Conservation (phyloP, 2,888 invertebrate species). For the Phorcus lineatus region DNA sequence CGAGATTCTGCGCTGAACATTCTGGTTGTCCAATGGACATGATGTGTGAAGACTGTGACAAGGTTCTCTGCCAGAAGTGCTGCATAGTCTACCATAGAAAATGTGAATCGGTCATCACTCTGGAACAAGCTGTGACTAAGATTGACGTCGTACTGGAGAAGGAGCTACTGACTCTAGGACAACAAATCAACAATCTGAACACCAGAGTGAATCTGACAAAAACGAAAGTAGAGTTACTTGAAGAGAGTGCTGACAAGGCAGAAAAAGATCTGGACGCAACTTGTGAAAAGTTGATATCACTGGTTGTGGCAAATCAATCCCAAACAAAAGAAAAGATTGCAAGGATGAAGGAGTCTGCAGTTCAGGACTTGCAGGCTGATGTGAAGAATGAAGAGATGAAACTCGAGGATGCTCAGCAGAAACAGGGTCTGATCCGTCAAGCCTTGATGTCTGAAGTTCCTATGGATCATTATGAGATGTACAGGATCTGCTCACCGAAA, state of each 20-base stretch:
- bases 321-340: neutral
- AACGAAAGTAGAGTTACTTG: neutral
- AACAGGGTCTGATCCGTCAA: neutral
- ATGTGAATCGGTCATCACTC: neutral
- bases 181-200: neutral
- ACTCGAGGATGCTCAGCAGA: neutral
- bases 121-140: neutral
- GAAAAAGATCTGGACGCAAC: neutral
- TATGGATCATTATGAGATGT: constrained; percentile 2
- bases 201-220: neutral
- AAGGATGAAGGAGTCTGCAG: neutral
- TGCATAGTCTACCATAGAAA: neutral
- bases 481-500: neutral
- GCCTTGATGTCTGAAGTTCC: neutral
- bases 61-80: neutral
- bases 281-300: neutral
- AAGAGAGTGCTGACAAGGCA: neutral
- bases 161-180: neutral
- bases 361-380: neutral
- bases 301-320: neutral
- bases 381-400: neutral
- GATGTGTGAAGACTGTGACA: constrained; percentile 5
- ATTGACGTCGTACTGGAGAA: neutral
- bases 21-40: neutral
- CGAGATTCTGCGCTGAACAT: neutral